These are phyloP conservation scores for Stegodyphus dumicola DNA, from an alignment of 1,140 invertebrate genomes.

Conservation along the genomic window DNA sequence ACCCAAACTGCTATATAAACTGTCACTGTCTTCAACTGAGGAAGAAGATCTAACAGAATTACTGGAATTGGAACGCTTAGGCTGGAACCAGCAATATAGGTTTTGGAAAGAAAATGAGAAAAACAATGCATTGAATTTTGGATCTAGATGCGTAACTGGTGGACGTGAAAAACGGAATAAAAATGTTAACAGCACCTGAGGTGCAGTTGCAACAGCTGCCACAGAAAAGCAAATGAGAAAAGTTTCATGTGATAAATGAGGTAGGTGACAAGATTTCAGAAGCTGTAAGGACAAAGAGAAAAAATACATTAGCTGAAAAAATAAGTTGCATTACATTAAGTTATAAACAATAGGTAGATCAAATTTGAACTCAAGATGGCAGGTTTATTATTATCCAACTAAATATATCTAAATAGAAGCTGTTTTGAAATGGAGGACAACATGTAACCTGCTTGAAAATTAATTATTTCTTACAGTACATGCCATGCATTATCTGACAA, in stretches of 20 bases:
- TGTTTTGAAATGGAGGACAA: neutral
- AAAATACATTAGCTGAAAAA: neutral
- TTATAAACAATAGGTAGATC: no score
- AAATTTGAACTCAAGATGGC: no score
- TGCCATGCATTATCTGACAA: no score
- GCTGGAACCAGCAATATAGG: slow-evolving; percentile 36
- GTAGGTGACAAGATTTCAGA: neutral
- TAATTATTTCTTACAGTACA: no score
- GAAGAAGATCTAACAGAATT: slow-evolving; percentile 13
- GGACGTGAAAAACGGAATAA: slow-evolving; percentile 12
- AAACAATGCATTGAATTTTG: slow-evolving; percentile 11
- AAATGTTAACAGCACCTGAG: slow-evolving; percentile 13
- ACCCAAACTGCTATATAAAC: slow-evolving; percentile 43
- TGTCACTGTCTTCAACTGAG: slow-evolving; percentile 20
- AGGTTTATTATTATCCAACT: no score
- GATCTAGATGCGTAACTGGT: neutral
- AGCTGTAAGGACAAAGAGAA: neutral
- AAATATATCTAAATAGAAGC: neutral
- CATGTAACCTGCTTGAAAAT: neutral
- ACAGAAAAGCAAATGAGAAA: slow-evolving; percentile 1
- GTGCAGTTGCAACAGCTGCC: slow-evolving; percentile 16
- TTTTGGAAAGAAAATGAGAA: neutral
- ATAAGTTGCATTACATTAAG: no score
- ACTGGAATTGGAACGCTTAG: slow-evolving; percentile 37
- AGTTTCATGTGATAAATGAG: slow-evolving; percentile 12